phyloP scores from a whole-genome alignment of 2,888 invertebrate genomes.

The Monoplex corrugatus region DNA sequence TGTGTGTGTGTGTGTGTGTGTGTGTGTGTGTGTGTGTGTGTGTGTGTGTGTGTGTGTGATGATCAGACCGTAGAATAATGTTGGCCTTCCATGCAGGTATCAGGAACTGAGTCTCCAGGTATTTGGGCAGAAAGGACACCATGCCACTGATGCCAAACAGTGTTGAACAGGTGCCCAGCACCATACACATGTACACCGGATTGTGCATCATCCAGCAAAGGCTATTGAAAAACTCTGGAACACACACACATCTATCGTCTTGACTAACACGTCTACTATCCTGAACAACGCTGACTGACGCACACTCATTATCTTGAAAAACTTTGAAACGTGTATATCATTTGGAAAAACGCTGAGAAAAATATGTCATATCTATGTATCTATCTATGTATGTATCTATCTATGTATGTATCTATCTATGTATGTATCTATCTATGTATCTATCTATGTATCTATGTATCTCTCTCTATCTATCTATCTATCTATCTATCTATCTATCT shows the following conservation, averaged over 20 bases:
- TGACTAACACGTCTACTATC: too few species aligned
- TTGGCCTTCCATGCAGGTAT: constrained; percentile 73
- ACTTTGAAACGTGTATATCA: too few species aligned
- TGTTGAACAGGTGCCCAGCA: constrained; percentile 59
- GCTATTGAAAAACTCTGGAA: constrained; percentile 64
- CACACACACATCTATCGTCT: too few species aligned
- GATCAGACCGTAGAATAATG: too few species aligned
- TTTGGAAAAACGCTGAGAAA: too few species aligned
- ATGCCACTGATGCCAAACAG: too few species aligned
- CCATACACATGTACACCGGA: constrained; percentile 63
- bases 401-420: background rate
- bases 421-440: background rate
- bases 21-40: background rate
- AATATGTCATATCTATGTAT: background rate
- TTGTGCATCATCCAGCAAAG: constrained; percentile 62
- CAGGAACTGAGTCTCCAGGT: constrained; percentile 71
- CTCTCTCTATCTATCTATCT: background rate
- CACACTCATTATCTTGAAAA: too few species aligned
- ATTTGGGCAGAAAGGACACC: constrained; percentile 71
- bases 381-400: background rate
- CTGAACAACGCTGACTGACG: too few species aligned
- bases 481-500: background rate
- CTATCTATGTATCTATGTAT: background rate
- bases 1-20: constrained; percentile 1
- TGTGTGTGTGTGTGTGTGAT: constrained; percentile 1